Base-by-base conservation (phyloP, 2,797 vertebrate genomes). In the Eulemur rubriventer region DNA sequence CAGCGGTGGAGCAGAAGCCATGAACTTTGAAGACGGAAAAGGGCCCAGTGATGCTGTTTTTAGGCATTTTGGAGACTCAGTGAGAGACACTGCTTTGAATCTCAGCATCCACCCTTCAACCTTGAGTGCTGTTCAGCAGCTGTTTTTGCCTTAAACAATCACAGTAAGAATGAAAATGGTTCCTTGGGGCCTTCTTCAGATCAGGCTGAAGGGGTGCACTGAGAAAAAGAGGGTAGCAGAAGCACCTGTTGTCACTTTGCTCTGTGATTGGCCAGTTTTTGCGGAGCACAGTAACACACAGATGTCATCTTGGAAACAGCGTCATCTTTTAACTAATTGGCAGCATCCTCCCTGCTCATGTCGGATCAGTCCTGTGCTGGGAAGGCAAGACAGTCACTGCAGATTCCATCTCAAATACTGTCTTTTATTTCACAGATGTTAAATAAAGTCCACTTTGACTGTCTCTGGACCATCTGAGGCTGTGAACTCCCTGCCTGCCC, bases 101-200 rank as follows among this genome's bases (percentile, higher is more conserved):
- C 43, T 69, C 35, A 20, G 7, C n/a, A 41, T 88, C 18, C 18
- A 48, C 18, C 43, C 20, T 83, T 65, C 30, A n/a, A 28, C 18
- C 35, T n/a, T 50, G 52, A 52, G 20, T 46, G 50, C 41, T 72
- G 33, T 38, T 90, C n/a, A 61, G 61, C 69, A 95, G 50, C 72
- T 61, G 24, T 70, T 70, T 86, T 84, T 81, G 73, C 92, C 96
- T 95, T 93, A 63, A 89, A 52, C 30, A 41, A 30, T 82, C 76
- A 48, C 6, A 18, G 22, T 38, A 30, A 50, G 52, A 50, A 35
- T 26, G 46, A 24, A 76, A 26, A 38, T 14, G n/a, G 61, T 16
- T 82, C 48, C 57, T 35, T 33, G 1, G 2, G 41, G 38, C 35
- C 35, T 63, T 81, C 30, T 2, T 7, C 33, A 28, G n/a, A 26